These are phyloP conservation scores for Calcarius lapponicus DNA, from an alignment of 2,797 vertebrate genomes.

Conservation along the genomic window DNA sequence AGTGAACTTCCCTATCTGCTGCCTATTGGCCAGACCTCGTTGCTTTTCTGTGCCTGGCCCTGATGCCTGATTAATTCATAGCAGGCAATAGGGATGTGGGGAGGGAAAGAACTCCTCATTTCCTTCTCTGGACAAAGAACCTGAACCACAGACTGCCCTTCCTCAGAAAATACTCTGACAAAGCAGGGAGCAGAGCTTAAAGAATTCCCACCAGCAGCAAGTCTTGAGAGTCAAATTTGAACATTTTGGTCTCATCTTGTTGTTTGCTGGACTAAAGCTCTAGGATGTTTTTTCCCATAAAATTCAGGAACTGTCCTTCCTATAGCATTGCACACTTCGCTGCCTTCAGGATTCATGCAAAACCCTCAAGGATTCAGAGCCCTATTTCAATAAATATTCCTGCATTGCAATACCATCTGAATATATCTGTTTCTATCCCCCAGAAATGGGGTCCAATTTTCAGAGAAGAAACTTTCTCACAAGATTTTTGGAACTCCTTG, in stretches of 20 bases:
- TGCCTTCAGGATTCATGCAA: background rate
- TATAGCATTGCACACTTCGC: background rate
- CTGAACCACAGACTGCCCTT: background rate
- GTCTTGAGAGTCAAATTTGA: background rate
- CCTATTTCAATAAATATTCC: background rate
- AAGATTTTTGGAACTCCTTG: constrained; percentile 28
- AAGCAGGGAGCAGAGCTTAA: background rate
- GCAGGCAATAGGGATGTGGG: background rate
- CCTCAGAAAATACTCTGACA: background rate
- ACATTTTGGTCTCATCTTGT: background rate
- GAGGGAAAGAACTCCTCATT: background rate
- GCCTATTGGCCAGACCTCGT: background rate
- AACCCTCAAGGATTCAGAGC: background rate
- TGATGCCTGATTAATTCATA: background rate
- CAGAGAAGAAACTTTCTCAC: constrained; percentile 24
- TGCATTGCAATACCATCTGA: background rate
- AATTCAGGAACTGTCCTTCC: background rate
- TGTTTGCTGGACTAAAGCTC: background rate
- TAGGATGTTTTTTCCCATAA: background rate
- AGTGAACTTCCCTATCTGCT: background rate
- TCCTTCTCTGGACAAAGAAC: background rate
- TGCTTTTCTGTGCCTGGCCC: background rate
- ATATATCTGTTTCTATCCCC: background rate
- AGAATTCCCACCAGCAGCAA: background rate
- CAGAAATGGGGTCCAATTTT: background rate